Evolutionary conservation across 1,140 invertebrate genomes (phyloP).

Genomic region (Brachionus koreanus): DNA sequence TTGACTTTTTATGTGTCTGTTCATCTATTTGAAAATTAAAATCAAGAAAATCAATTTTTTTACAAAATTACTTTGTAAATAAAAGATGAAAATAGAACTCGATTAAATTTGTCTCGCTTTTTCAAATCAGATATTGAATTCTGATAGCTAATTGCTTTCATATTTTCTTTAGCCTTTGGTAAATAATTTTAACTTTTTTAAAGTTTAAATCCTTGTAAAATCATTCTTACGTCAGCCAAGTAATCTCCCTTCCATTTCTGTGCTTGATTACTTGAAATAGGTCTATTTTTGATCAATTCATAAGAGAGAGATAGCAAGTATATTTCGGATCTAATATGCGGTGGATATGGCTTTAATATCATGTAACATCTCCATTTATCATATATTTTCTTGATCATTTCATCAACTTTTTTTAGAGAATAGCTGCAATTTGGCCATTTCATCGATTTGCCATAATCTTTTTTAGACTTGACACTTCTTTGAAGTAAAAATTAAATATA

Average conservation of each 20-base stretch:
- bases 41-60: neutral
- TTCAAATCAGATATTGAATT: neutral
- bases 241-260: conserved; percentile 89
- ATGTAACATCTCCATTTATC: conserved; percentile 80
- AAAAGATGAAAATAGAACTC: conserved; percentile 36
- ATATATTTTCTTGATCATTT: conserved; percentile 53
- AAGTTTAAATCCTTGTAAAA: conserved; percentile 17
- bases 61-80: neutral
- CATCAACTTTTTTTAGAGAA: conserved; percentile 63
- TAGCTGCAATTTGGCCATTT: conserved; percentile 72
- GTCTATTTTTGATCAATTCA: conserved; percentile 69
- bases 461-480: conserved; percentile 58
- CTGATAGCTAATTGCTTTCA: conserved; percentile 1
- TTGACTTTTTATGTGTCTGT: conserved; percentile 6
- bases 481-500: neutral
- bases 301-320: conserved; percentile 75
- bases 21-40: conserved; percentile 31
- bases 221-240: conserved; percentile 63
- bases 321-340: conserved; percentile 78
- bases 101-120: conserved; percentile 5
- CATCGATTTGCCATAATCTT: conserved; percentile 73
- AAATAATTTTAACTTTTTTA: neutral
- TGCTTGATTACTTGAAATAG: conserved; percentile 74
- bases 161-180: conserved; percentile 20
- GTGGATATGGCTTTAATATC: conserved; percentile 74